Conservation (phyloP, 2,797 vertebrate species). For the Sciurus vulgaris region DNA sequence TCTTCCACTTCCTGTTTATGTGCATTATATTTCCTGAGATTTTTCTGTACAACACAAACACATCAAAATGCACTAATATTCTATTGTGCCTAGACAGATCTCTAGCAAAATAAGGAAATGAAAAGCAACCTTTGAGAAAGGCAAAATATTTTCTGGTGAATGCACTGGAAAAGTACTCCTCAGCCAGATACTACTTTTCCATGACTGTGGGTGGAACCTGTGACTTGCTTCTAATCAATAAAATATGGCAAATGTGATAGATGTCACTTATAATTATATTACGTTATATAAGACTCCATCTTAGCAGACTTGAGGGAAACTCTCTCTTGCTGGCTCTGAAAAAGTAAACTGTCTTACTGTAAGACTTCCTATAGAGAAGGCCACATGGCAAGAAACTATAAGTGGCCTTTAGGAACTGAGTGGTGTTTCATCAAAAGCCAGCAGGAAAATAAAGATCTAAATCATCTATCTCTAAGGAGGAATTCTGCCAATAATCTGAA, state of each 20-base stretch:
- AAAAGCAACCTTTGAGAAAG: constrained; percentile 54
- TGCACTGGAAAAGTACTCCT: not conserved
- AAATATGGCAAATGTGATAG: not conserved
- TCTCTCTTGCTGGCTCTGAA: not conserved
- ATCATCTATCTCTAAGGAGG: constrained; percentile 35
- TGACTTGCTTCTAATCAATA: constrained; percentile 51
- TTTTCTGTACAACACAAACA: constrained; percentile 57
- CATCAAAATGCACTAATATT: constrained; percentile 51
- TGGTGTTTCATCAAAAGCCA: constrained; percentile 20
- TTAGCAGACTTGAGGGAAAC: constrained; percentile 11
- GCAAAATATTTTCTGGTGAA: constrained; percentile 39
- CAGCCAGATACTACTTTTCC: not conserved
- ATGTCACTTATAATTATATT: not conserved
- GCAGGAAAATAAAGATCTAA: not conserved
- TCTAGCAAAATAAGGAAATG: constrained; percentile 20
- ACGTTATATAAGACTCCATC: constrained; percentile 38
- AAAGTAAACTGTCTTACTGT: constrained; percentile 45
- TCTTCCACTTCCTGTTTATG: constrained; percentile 43
- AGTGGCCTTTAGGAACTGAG: not conserved
- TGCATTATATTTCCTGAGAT: constrained; percentile 34
- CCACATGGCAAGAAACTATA: constrained; percentile 26
- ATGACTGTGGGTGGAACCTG: not conserved
- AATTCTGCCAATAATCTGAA: constrained; percentile 51
- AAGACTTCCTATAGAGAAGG: constrained; percentile 18
- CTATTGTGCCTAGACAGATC: constrained; percentile 27